Conservation (phyloP, 1,140 invertebrate genomes). For the Homalodisca vitripennis region DNA sequence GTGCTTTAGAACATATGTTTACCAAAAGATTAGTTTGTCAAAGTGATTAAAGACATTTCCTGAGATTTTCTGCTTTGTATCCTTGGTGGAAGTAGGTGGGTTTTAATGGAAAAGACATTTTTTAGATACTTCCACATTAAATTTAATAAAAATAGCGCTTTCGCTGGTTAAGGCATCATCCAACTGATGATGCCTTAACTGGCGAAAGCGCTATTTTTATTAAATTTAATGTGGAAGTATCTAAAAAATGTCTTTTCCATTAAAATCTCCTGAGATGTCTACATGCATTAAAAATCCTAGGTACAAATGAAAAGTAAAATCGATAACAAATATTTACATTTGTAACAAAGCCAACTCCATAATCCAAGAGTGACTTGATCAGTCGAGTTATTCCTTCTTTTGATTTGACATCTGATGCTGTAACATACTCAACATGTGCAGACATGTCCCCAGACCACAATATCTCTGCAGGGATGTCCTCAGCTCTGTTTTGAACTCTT, state of each 20-base stretch:
- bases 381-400: slow-evolving; percentile 22
- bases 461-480: not conserved
- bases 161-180: no score
- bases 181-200: no score
- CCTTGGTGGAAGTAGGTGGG: no score
- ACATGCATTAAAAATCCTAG: not conserved
- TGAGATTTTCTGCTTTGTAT: no score
- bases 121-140: no score
- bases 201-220: no score
- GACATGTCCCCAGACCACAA: slow-evolving; percentile 19
- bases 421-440: slow-evolving; percentile 4
- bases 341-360: slow-evolving; percentile 34
- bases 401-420: not conserved
- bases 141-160: no score
- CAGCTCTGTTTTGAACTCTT: not conserved
- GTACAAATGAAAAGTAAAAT: not conserved
- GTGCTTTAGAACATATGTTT: no score
- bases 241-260: no score
- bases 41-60: not conserved
- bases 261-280: not conserved
- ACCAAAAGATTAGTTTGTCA: not conserved
- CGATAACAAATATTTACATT: slow-evolving; percentile 20
- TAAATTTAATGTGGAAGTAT: no score
- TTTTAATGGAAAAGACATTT: no score
- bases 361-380: slow-evolving; percentile 31